Evolutionary conservation across 2,113 vertebrate species (phyloP).

Genomic region (Calidris pygmaea): DNA sequence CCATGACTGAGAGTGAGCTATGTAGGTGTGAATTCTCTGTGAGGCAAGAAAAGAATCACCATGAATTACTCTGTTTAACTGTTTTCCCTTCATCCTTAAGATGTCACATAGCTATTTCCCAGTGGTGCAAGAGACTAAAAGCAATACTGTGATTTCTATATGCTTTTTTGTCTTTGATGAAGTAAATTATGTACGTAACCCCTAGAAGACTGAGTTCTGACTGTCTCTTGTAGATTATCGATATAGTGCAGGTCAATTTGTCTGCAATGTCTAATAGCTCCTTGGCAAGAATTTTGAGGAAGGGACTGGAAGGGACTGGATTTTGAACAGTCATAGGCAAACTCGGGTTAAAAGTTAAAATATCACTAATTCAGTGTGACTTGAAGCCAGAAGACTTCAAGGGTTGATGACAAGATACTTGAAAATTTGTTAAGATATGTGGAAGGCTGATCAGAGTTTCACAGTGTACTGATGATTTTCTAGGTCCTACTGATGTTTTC

Average conservation of each 20-base stretch:
- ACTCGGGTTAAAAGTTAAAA: neutral
- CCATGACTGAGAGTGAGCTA: neutral
- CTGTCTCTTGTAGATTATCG: neutral
- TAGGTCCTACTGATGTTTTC: neutral
- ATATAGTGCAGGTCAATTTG: neutral
- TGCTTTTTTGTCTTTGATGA: neutral
- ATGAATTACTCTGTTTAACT: neutral
- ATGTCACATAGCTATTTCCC: neutral
- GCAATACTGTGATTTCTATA: neutral
- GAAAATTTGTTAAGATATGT: neutral
- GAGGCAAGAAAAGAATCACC: neutral
- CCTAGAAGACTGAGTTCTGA: neutral
- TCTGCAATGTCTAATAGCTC: neutral
- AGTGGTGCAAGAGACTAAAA: neutral
- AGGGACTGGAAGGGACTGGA: neutral
- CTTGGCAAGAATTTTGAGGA: neutral
- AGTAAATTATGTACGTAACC: neutral
- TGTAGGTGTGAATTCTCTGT: neutral
- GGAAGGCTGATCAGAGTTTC: neutral
- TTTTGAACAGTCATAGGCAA: neutral
- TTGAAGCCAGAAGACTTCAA: neutral
- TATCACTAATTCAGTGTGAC: neutral
- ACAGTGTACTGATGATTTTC: neutral
- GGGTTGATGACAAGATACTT: neutral
- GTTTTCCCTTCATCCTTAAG: neutral